These are phyloP conservation scores for Indicator indicator DNA, from an alignment of 2,113 vertebrate genomes.

Conservation along the genomic window DNA sequence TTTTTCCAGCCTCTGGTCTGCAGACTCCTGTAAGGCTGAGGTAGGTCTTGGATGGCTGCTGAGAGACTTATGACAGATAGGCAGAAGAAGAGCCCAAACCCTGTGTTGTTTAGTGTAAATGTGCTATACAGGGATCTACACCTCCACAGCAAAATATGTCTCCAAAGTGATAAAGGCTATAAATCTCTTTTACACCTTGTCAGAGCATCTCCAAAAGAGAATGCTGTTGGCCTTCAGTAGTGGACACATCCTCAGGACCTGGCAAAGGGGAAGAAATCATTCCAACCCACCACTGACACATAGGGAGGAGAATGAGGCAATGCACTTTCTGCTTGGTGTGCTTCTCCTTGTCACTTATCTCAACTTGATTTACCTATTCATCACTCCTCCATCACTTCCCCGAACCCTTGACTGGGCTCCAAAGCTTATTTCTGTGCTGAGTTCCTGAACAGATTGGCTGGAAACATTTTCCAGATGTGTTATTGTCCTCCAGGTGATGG, in stretches of 20 bases:
- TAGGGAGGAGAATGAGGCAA: not conserved
- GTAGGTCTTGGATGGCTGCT: not conserved
- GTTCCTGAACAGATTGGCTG: not conserved
- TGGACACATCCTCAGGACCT: not conserved
- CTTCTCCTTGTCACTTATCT: not conserved
- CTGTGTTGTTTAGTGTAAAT: not conserved
- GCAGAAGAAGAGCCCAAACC: not conserved
- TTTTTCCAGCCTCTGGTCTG: not conserved
- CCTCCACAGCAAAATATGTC: not conserved
- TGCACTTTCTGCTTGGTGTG: not conserved
- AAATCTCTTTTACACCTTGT: not conserved
- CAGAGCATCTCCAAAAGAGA: not conserved
- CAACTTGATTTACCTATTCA: conserved; percentile 19
- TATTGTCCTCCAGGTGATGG: not conserved
- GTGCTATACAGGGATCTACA: not conserved
- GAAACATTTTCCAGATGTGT: conserved; percentile 37
- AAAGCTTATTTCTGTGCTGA: not conserved
- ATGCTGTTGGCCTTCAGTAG: not conserved
- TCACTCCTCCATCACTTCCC: not conserved
- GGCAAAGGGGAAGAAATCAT: not conserved
- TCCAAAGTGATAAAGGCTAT: not conserved
- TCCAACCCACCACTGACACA: not conserved
- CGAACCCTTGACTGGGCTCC: not conserved
- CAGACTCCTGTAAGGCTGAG: not conserved
- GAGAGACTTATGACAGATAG: not conserved